A percentile compares a stretch with the other conserved stretches of the same genome.
Evolutionary conservation across 2,797 vertebrate genomes (phyloP).

Genomic region (Acipenser ruthenus): DNA sequence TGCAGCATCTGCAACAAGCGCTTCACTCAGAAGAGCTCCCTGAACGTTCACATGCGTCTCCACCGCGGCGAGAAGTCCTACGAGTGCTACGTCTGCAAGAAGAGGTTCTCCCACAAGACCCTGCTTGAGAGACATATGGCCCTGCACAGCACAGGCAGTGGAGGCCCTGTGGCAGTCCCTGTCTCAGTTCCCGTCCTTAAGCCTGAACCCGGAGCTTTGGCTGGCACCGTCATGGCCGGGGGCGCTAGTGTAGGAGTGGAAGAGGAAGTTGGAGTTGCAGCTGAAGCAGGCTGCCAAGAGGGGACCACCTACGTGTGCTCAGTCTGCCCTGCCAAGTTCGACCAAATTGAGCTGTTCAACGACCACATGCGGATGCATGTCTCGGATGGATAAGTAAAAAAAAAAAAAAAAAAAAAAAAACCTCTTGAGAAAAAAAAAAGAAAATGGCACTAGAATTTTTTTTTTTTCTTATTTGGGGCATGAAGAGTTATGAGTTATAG

Average conservation of each 20-base stretch:
- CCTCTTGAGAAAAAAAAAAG: conserved; percentile 14
- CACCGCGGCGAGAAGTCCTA: conserved; percentile 98
- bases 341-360: conserved; percentile 99
- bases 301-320: conserved; percentile 98
- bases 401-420: conserved; percentile 13
- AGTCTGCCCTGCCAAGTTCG: conserved; percentile 98
- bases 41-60: conserved; percentile 99
- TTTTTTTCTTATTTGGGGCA: conserved; percentile 77
- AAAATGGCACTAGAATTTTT: conserved; percentile 46
- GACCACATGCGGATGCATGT: conserved; percentile 99
- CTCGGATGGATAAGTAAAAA: conserved; percentile 97
- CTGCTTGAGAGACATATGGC: conserved; percentile 97
- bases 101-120: conserved; percentile 99
- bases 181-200: conserved; percentile 59
- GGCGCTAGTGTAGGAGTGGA: conserved; percentile 43
- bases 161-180: conserved; percentile 51
- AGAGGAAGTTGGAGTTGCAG: conserved; percentile 61
- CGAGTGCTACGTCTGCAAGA: conserved; percentile 99
- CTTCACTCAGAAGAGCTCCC: conserved; percentile 99
- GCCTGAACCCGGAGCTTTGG: conserved; percentile 55
- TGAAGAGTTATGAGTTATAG: conserved; percentile 98
- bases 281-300: conserved; percentile 87
- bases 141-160: conserved; percentile 85
- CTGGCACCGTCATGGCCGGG: conserved; percentile 41
- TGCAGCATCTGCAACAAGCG: conserved; percentile 99